Evolutionary conservation across 2,113 vertebrate genomes (phyloP).

Genomic region (Eidolon helvum): DNA sequence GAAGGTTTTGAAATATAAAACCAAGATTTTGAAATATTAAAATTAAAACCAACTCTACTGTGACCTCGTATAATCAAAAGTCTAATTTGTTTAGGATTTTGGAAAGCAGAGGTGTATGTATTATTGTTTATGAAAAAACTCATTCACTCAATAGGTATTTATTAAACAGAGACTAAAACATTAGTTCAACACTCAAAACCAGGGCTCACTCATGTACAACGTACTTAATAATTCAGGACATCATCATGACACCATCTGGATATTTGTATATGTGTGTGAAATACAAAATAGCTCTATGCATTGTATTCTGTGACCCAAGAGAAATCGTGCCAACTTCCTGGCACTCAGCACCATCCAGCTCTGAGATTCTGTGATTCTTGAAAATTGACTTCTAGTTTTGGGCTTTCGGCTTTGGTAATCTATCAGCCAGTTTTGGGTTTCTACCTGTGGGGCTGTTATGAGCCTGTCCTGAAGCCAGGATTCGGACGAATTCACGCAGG

Average conservation of each 20-base stretch:
- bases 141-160: not conserved
- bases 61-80: not conserved
- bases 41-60: not conserved
- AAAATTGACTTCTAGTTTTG: not conserved
- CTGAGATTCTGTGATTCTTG: not conserved
- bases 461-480: not conserved
- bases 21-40: not conserved
- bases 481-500: not conserved
- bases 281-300: not conserved
- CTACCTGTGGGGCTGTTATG: not conserved
- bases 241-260: not conserved
- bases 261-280: not conserved
- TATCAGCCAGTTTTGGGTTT: not conserved
- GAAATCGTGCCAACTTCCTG: not conserved
- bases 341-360: not conserved
- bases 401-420: not conserved
- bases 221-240: not conserved
- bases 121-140: not conserved
- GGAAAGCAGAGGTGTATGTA: not conserved
- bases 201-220: not conserved
- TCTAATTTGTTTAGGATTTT: not conserved
- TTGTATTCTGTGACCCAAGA: not conserved
- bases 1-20: not conserved
- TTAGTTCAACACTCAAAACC: not conserved
- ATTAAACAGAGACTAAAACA: not conserved